phyloP scores from a whole-genome alignment of 2,888 invertebrate species.

The Drosophila quinaria region DNA sequence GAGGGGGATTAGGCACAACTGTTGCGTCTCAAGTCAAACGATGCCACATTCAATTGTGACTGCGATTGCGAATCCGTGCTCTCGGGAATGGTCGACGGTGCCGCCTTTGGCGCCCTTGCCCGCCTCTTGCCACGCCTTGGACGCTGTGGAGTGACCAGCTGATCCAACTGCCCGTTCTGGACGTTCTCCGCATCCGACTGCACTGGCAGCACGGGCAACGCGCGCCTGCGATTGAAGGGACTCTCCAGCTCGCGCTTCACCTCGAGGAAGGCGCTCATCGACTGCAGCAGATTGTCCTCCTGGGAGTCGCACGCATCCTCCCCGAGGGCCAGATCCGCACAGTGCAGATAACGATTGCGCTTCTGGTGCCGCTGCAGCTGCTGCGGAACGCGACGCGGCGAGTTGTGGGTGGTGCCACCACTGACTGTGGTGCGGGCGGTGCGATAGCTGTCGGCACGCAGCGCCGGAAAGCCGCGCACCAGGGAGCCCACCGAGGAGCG shows the following conservation, averaged over 20 bases:
- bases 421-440: conserved; percentile 58
- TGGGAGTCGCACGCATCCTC: conserved; percentile 72
- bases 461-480: conserved; percentile 82
- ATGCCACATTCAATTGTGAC: conserved; percentile 17
- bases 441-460: conserved; percentile 68
- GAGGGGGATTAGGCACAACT: conserved; percentile 29
- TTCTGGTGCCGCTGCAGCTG: conserved; percentile 53
- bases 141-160: conserved; percentile 20
- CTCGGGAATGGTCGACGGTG: conserved; percentile 73
- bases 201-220: conserved; percentile 49
- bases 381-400: conserved; percentile 44
- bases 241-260: conserved; percentile 83
- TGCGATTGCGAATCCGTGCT: conserved; percentile 59
- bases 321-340: conserved; percentile 82
- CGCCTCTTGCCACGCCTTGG: conserved; percentile 56
- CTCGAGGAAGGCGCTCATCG: conserved; percentile 83
- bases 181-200: neutral
- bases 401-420: conserved; percentile 32
- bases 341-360: conserved; percentile 79
- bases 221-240: conserved; percentile 40
- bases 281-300: conserved; percentile 84
- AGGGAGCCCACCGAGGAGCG: conserved; percentile 84
- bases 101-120: conserved; percentile 55
- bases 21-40: conserved; percentile 47
- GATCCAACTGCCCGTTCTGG: neutral